Percentiles rank a stretch among this genome's conserved stretches.
Conservation (phyloP, 2,888 invertebrate species). For the Andricus quercusramuli region DNA sequence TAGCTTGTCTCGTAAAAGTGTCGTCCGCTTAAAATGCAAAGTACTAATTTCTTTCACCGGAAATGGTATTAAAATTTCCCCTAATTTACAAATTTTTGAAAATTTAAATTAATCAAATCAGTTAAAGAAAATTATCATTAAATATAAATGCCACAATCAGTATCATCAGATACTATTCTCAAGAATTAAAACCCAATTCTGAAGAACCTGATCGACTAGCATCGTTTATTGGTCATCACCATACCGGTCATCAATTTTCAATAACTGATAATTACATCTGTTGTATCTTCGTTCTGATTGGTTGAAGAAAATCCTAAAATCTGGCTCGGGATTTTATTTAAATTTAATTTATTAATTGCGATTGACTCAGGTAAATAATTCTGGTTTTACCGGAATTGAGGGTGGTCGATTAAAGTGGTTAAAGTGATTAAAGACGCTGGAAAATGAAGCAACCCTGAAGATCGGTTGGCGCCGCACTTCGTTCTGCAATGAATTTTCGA, state of each 20-base stretch:
- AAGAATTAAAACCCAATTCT: background rate
- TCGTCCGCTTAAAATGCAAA: conserved; percentile 38
- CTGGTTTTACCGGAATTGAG: background rate
- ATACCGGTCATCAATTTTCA: background rate
- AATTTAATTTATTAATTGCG: background rate
- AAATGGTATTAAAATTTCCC: background rate
- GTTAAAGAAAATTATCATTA: background rate
- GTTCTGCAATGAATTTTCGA: conserved; percentile 54
- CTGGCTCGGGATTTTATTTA: background rate
- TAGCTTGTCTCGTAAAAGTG: conserved; percentile 30
- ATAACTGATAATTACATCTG: background rate
- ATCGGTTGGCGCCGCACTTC: conserved; percentile 36
- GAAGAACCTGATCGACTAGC: background rate
- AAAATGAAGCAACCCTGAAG: conserved; percentile 48
- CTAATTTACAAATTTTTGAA: background rate
- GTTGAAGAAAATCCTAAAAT: background rate
- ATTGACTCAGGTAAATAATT: background rate
- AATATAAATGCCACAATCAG: background rate
- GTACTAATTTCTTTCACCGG: background rate
- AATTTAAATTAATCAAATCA: background rate
- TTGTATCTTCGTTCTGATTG: background rate
- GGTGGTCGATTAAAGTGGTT: background rate
- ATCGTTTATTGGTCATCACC: background rate
- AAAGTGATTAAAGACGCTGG: conserved; percentile 1
- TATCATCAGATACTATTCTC: background rate